These are phyloP conservation scores for Coremacera marginata DNA, from an alignment of 2,888 invertebrate genomes.

Conservation along the genomic window DNA sequence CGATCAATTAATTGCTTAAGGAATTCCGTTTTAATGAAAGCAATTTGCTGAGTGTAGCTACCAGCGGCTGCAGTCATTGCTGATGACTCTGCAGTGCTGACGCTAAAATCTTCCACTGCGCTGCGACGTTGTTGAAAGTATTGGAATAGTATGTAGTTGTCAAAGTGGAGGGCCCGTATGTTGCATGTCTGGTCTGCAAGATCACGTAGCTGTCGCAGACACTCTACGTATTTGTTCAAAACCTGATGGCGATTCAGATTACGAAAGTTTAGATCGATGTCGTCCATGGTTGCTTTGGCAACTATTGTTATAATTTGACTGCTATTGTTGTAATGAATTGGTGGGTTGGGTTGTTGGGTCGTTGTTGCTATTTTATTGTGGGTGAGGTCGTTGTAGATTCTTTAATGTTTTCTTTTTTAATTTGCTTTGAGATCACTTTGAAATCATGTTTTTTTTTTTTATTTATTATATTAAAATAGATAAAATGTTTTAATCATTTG, in stretches of 20 bases:
- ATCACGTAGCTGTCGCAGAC: conserved; percentile 73
- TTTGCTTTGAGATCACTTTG: background rate
- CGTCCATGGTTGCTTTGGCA: conserved; percentile 43
- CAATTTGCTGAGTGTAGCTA: conserved; percentile 51
- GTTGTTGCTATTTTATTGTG: background rate
- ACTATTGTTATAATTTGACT: too few species aligned
- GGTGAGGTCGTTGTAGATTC: background rate
- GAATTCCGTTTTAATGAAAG: conserved; percentile 67
- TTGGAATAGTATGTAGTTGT: conserved; percentile 72
- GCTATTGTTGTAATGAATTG: background rate
- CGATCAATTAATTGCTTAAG: conserved; percentile 68
- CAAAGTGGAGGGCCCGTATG: conserved; percentile 75
- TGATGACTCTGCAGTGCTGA: conserved; percentile 9
- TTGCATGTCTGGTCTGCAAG: conserved; percentile 73
- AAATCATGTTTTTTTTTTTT: conserved; percentile 24
- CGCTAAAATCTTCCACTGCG: conserved; percentile 3
- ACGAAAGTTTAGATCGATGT: conserved; percentile 45
- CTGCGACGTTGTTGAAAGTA: conserved; percentile 69
- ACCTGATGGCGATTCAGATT: conserved; percentile 58
- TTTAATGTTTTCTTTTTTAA: background rate
- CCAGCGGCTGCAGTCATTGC: conserved; percentile 54
- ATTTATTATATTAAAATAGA: background rate
- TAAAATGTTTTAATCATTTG: too few species aligned
- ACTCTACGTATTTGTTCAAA: conserved; percentile 71
- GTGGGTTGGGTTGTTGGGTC: background rate